These are phyloP conservation scores for Tetheella fluctuosa DNA, from an alignment of 2,888 invertebrate species.

Conservation along the genomic window DNA sequence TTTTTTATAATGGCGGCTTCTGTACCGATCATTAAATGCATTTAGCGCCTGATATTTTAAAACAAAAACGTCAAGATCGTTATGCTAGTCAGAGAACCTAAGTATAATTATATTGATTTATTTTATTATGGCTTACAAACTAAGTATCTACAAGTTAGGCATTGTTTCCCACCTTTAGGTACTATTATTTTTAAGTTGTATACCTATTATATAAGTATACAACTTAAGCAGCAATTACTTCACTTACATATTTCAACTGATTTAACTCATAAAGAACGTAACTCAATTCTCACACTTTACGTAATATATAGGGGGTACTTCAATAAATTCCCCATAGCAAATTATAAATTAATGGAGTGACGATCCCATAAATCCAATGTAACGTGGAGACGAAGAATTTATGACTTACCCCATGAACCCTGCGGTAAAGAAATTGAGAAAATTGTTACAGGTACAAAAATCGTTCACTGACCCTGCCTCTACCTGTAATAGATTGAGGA, in stretches of 20 bases:
- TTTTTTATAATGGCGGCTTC: background rate
- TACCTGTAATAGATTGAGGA: conserved; percentile 24
- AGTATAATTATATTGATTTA: too few relatives aligned
- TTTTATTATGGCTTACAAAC: too few relatives aligned
- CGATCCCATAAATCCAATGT: conserved; percentile 50
- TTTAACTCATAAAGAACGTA: background rate
- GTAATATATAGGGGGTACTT: background rate
- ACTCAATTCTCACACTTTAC: background rate
- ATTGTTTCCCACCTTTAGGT: too few relatives aligned
- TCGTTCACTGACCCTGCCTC: conserved; percentile 33
- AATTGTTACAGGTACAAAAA: conserved; percentile 42
- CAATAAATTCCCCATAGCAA: background rate
- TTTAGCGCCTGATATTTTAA: too few relatives aligned
- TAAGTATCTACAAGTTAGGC: too few relatives aligned
- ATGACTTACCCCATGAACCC: conserved; percentile 42
- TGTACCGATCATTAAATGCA: too few relatives aligned
- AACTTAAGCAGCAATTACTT: too few relatives aligned
- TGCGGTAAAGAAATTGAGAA: conserved; percentile 43
- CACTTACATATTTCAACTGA: background rate
- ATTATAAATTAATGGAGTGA: conserved; percentile 44
- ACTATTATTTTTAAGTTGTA: too few relatives aligned
- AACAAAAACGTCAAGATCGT: too few relatives aligned
- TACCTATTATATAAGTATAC: too few relatives aligned
- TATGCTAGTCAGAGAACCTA: too few relatives aligned
- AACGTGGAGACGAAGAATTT: conserved; percentile 44